Base-by-base conservation (phyloP, 2,888 invertebrate species). In the Buathra laborator region DNA sequence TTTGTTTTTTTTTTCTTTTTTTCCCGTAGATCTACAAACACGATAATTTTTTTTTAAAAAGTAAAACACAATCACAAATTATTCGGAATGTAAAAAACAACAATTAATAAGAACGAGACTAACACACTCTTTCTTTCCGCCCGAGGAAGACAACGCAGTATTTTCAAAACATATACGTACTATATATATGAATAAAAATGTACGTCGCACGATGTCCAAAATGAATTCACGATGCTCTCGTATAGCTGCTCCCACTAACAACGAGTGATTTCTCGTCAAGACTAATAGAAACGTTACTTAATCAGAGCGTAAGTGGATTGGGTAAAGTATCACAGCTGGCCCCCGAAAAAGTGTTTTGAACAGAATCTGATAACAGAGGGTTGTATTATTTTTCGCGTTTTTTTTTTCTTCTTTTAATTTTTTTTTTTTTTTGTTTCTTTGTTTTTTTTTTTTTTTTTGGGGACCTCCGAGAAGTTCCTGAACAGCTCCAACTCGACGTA, bases 251-350 rank as follows among this genome's bases (percentile, higher is more conserved):
- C 44, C 24, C 53, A 56, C 71, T 59, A 83, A 80, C 79, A 81
- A 83, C 82, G 68, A 83, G 66, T 86, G 72, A 86, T 79, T 62
- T 83, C 76, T 87, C 86, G 87, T 72, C 86, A 90, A 90, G 85
- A 89, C 87, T 89, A 89, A 79, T 82, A 78, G 44, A 56, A 79
- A 77, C 76, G 46, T 81, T 83, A 78, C 66, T 83, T 80, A 72
- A 85, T 86, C 86, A 86, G 86, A 89, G 88, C 87, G 86, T 88
- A 86, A 88, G 71, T 85, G 87, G 84, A 86, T 86, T 90, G 79
- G 87, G 86, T 89, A 87, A 90, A 89, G 89, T 93, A 93, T 93
- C 93, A 93, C 93, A 93, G 93, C 92, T 92, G 92, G 91, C 91
- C 92, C 92, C 91, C 91, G 89, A 89, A 90, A 88, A 87, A 81